These are phyloP conservation scores for Pelagia noctiluca DNA, from an alignment of 30 jellyfish, hydroid and myxozoan species.

Conservation along the genomic window DNA sequence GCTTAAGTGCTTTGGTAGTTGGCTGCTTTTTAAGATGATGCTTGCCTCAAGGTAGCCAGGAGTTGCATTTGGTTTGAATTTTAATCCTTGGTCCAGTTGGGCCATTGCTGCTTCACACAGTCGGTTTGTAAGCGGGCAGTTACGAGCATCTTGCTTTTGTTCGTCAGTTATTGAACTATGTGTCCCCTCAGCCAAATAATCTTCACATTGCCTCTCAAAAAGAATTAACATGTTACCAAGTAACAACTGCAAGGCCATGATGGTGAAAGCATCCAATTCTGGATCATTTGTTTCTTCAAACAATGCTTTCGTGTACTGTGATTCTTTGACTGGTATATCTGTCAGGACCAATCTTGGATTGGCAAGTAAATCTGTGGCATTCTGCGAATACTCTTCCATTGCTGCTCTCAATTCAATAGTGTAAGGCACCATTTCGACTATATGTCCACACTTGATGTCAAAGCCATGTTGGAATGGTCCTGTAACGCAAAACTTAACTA, in stretches of 20 bases:
- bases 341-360: neutral
- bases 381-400: neutral
- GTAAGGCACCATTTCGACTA: conserved; percentile 29
- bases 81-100: neutral
- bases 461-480: conserved; percentile 24
- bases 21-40: neutral
- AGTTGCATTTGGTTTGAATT: neutral
- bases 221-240: neutral
- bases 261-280: neutral
- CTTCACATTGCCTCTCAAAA: conserved; percentile 13
- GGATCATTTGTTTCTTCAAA: neutral
- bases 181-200: conserved; percentile 3
- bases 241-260: neutral
- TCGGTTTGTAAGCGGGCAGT: conserved; percentile 17
- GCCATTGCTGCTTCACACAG: neutral
- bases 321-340: neutral
- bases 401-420: neutral
- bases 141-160: neutral
- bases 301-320: neutral
- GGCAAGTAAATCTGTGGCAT: neutral
- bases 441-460: conserved; percentile 1
- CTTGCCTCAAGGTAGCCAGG: neutral
- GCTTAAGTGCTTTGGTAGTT: neutral
- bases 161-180: neutral
- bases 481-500: neutral